Evolutionary conservation across 2,888 invertebrate species (phyloP).

Genomic region (Tenthredo livida): DNA sequence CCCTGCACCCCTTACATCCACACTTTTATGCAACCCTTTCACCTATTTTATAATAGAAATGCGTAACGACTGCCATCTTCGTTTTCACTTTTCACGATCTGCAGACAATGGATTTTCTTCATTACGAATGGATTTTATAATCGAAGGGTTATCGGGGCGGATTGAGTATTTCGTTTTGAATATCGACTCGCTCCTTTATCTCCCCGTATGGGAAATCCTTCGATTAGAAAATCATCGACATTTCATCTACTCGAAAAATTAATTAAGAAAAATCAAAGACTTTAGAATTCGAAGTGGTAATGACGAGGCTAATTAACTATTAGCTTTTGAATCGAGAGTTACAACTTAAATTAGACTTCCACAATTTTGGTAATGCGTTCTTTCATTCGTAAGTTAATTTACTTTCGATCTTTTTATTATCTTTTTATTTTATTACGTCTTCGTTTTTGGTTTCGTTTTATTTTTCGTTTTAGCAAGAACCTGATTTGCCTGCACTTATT

Average conservation of each 20-base stretch:
- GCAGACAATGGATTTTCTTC: no score
- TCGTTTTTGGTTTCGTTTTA: not conserved
- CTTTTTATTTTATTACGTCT: not conserved
- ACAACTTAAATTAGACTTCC: not conserved
- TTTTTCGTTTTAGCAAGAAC: not conserved
- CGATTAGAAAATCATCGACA: not conserved
- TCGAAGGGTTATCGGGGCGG: not conserved
- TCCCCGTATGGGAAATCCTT: not conserved
- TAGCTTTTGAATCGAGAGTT: not conserved
- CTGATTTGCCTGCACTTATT: constrained; percentile 25
- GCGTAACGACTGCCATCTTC: constrained; percentile 27
- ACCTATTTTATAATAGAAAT: not conserved
- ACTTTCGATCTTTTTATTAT: no score
- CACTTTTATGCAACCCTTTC: not conserved
- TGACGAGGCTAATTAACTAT: not conserved
- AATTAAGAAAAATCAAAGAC: not conserved
- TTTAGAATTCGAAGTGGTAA: not conserved
- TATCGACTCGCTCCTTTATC: not conserved
- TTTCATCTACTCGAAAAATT: not conserved
- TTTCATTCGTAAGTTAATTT: not conserved
- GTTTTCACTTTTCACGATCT: not conserved
- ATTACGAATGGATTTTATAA: not conserved
- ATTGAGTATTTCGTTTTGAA: not conserved
- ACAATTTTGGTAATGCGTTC: not conserved
- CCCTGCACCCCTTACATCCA: not conserved